Conservation (phyloP, 1,140 invertebrate species). For the Solenopsis fugax region DNA sequence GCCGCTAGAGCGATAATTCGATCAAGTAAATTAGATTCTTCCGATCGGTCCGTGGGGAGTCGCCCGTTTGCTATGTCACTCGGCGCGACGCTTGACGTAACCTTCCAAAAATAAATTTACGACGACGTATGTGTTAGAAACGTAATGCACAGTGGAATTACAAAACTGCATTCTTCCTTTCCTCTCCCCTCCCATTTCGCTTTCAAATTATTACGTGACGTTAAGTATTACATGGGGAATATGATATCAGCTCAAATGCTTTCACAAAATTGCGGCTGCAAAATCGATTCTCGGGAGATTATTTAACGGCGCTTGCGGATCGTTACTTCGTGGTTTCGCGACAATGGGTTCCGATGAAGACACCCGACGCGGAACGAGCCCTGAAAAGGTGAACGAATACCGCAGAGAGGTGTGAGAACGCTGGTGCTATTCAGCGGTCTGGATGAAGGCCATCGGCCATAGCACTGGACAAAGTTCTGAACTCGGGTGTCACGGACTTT, state of each 20-base stretch:
- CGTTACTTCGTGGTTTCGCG: constrained; percentile 49
- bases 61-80: constrained; percentile 31
- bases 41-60: constrained; percentile 27
- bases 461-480: constrained; percentile 66
- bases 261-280: constrained; percentile 19
- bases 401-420: constrained; percentile 44
- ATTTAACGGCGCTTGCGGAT: constrained; percentile 32
- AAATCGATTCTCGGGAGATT: constrained; percentile 42
- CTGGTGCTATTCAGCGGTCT: constrained; percentile 53
- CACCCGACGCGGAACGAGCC: constrained; percentile 40
- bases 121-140: neutral
- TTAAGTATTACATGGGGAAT: neutral
- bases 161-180: neutral
- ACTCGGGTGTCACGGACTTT: constrained; percentile 57
- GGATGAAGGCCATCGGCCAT: constrained; percentile 51
- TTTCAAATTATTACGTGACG: neutral
- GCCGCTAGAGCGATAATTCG: constrained; percentile 22
- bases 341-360: constrained; percentile 8
- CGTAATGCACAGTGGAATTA: neutral
- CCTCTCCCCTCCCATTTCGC: neutral
- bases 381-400: constrained; percentile 57
- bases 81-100: neutral
- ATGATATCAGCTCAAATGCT: neutral
- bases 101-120: neutral
- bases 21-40: constrained; percentile 55